These are phyloP conservation scores for Cheiracanthium punctorium DNA, from an alignment of 2,888 invertebrate genomes.

Conservation along the genomic window DNA sequence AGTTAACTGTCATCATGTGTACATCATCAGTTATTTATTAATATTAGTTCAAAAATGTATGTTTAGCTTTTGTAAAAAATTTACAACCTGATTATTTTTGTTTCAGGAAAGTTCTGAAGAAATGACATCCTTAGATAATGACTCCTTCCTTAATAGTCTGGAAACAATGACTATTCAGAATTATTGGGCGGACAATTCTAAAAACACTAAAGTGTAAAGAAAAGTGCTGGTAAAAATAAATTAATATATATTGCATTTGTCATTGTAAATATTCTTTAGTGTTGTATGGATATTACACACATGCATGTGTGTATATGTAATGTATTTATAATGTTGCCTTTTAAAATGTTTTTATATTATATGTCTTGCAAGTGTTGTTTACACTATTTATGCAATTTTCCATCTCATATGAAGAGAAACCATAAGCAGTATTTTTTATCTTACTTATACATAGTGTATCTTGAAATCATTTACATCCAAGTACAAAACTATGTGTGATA, in stretches of 20 bases:
- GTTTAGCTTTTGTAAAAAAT: too few relatives aligned
- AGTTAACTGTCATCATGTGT: too few relatives aligned
- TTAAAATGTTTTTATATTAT: not conserved
- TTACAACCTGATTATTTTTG: not conserved
- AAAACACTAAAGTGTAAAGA: constrained; percentile 87
- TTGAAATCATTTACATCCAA: not conserved
- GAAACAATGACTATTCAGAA: constrained; percentile 96
- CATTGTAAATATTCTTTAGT: not conserved
- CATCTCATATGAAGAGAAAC: not conserved
- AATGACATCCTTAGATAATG: constrained; percentile 95
- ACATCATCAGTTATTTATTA: too few relatives aligned
- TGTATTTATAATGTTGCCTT: constrained; percentile 8
- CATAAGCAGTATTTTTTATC: not conserved
- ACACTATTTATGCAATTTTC: not conserved
- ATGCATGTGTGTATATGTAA: too few relatives aligned
- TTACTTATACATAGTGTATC: not conserved
- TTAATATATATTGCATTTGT: not conserved
- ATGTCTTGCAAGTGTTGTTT: not conserved
- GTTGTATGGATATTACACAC: too few relatives aligned
- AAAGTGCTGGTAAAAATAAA: too few relatives aligned
- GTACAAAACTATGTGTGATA: not conserved
- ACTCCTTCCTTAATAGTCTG: constrained; percentile 92
- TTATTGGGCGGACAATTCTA: constrained; percentile 92
- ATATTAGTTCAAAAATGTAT: too few relatives aligned
- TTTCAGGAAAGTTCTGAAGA: constrained; percentile 92